These are phyloP conservation scores for Drosophila punjabiensis DNA, from an alignment of 1,140 invertebrate genomes.

Conservation along the genomic window DNA sequence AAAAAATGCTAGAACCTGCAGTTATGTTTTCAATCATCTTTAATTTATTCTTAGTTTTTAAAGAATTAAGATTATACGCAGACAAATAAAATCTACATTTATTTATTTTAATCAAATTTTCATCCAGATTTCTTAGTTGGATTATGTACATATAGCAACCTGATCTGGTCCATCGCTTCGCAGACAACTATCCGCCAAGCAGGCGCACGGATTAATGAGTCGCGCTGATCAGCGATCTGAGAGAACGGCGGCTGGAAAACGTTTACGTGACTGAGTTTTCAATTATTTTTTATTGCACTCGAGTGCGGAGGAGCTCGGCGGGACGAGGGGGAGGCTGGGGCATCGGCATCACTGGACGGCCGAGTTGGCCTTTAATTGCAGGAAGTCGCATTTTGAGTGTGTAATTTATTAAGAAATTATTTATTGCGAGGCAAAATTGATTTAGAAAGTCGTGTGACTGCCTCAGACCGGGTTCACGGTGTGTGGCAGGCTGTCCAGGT, in stretches of 20 bases:
- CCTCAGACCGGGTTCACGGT: slow-evolving; percentile 33
- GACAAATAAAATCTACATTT: too few relatives aligned
- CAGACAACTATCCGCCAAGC: neutral
- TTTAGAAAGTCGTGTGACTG: slow-evolving; percentile 78
- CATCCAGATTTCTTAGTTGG: neutral
- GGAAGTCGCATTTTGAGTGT: slow-evolving; percentile 77
- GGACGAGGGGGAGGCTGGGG: neutral
- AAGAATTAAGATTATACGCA: too few relatives aligned
- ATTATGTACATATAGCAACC: neutral
- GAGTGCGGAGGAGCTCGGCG: slow-evolving; percentile 14
- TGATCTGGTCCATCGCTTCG: slow-evolving; percentile 29
- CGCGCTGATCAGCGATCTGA: slow-evolving; percentile 63
- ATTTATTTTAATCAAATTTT: neutral
- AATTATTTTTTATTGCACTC: slow-evolving; percentile 79
- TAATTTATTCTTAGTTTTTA: too few relatives aligned
- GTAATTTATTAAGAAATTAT: slow-evolving; percentile 82
- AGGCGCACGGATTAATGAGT: slow-evolving; percentile 72
- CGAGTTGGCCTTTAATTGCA: slow-evolving; percentile 70
- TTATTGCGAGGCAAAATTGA: slow-evolving; percentile 74
- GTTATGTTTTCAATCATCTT: too few relatives aligned
- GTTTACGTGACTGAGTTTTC: slow-evolving; percentile 81
- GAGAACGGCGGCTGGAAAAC: slow-evolving; percentile 69
- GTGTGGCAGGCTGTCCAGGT: slow-evolving; percentile 61
- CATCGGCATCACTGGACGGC: neutral
- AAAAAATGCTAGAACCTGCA: too few relatives aligned